phyloP scores from a whole-genome alignment of 2,888 invertebrate genomes.

The Clivina fossor region DNA sequence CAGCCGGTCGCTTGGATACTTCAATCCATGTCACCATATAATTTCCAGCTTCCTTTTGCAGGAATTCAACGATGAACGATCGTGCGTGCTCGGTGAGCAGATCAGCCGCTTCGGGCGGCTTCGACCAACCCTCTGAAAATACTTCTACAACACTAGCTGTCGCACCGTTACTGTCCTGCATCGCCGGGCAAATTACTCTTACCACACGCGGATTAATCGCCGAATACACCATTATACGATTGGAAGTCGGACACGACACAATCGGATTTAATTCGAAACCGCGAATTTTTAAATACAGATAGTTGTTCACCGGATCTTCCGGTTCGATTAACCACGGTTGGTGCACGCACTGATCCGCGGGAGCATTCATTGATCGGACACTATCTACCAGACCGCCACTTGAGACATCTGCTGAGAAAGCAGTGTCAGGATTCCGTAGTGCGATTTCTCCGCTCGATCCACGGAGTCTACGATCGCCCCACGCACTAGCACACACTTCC shows the following conservation, averaged over 20 bases:
- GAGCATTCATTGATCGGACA: slow-evolving; percentile 58
- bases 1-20: slow-evolving; percentile 67
- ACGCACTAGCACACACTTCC: slow-evolving; percentile 63
- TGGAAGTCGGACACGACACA: slow-evolving; percentile 66
- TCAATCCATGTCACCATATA: slow-evolving; percentile 80
- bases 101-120: slow-evolving; percentile 49
- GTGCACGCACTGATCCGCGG: slow-evolving; percentile 61
- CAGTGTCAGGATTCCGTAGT: slow-evolving; percentile 62
- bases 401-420: slow-evolving; percentile 34
- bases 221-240: slow-evolving; percentile 72
- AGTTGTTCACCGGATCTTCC: slow-evolving; percentile 68
- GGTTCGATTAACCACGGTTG: slow-evolving; percentile 80
- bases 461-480: slow-evolving; percentile 65
- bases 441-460: slow-evolving; percentile 76
- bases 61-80: slow-evolving; percentile 74
- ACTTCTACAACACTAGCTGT: slow-evolving; percentile 61
- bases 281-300: slow-evolving; percentile 70
- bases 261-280: slow-evolving; percentile 58
- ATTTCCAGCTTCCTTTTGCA: slow-evolving; percentile 71
- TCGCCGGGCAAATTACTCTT: slow-evolving; percentile 68
- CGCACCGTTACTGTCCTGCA: slow-evolving; percentile 45
- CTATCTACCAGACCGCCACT: slow-evolving; percentile 51
- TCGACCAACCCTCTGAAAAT: slow-evolving; percentile 72
- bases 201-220: slow-evolving; percentile 65
- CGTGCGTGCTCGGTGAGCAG: slow-evolving; percentile 60